Base-by-base conservation (phyloP, 1,140 invertebrate species). In the Heliconius hewitsoni region DNA sequence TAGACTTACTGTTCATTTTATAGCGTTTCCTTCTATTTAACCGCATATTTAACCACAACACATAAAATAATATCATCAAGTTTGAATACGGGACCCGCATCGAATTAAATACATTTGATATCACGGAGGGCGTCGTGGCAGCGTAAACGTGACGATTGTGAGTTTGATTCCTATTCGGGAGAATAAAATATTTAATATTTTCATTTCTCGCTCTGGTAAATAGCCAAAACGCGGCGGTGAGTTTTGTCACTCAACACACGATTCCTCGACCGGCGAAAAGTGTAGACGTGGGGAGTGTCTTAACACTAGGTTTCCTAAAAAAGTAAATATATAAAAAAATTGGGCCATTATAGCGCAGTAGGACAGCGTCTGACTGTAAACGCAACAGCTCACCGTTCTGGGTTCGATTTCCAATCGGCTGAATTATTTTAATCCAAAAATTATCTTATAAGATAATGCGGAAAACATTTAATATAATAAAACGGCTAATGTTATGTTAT, bases 41-140 rank as follows among this genome's bases (percentile, higher is more conserved):
- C 57, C 57, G 11, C 55, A 60, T 9, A 23, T n/a, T 60, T 23
- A n/a, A 60, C 55, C 55, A 9, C 60, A 30, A 66, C 9, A 27
- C 60, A 66, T 30, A 66, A 66, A 66, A 66, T 66, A 57, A 11
- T 3, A 66, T 27, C 60, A 66, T 66, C 11, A 66, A 66, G 5
- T 66, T 66, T 30, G 9, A 13, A 66, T 66, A 66, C 60, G 60
- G 60, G 60, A 30, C 60, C 60, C 60, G 60, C 60, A 66, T 66
- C 27, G 60, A 66, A 27, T 66, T 66, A 66, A 30, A 66, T 66
- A 66, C 30, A 66, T 30, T 23, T 23, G n/a, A 60, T 60, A 60
- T 23, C n/a, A 60, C 9, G 27, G 2, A 60, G n/a, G 23, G 5
- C 18, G 19, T 55, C 52, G 8, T n/a, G 6, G 18, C 52, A n/a